Evolutionary conservation across 2,888 invertebrate species (phyloP).

Genomic region (Leptinotarsa rubiginosa): DNA sequence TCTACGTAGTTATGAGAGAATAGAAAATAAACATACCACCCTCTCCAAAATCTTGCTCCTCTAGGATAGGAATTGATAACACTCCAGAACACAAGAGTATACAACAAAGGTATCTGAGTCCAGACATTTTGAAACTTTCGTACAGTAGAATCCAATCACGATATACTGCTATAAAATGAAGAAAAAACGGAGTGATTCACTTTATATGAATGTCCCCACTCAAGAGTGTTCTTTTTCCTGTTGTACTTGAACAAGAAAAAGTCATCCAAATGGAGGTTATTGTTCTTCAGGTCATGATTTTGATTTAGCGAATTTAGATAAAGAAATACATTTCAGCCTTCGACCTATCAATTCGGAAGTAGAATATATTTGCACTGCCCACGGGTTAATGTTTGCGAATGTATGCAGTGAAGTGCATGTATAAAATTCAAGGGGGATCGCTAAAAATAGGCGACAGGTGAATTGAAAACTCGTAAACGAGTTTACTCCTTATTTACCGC

Average conservation of each 20-base stretch:
- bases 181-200: not conserved
- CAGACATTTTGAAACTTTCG: constrained; percentile 12
- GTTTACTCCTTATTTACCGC: too few relatives aligned
- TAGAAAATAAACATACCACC: not conserved
- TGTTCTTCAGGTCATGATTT: not conserved
- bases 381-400: constrained; percentile 12
- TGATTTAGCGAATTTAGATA: not conserved
- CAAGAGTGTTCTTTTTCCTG: not conserved
- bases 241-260: constrained; percentile 13
- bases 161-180: not conserved
- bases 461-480: too few relatives aligned
- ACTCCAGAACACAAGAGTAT: constrained; percentile 22
- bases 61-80: constrained; percentile 13
- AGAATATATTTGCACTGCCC: constrained; percentile 13
- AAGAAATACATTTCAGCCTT: not conserved
- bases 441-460: not conserved
- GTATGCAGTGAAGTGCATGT: not conserved
- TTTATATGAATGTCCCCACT: constrained; percentile 13
- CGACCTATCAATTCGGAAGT: constrained; percentile 15
- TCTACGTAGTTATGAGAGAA: too few relatives aligned
- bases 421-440: not conserved
- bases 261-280: not conserved
- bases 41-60: constrained; percentile 18
- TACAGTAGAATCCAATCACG: not conserved
- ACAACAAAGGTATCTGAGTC: constrained; percentile 13